These are phyloP conservation scores for Passer domesticus DNA, from an alignment of 2,113 vertebrate genomes.

Conservation along the genomic window DNA sequence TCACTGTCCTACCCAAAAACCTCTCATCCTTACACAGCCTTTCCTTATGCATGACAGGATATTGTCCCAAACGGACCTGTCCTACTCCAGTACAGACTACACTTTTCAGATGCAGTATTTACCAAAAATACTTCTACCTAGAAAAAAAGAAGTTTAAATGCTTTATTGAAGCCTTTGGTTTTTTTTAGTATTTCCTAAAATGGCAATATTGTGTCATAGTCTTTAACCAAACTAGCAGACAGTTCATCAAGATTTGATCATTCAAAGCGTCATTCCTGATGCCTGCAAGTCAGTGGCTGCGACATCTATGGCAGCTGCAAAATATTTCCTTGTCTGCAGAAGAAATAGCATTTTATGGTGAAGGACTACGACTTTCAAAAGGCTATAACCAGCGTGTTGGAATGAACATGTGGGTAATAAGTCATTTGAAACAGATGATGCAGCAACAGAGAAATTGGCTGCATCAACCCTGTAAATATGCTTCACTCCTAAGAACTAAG, in stretches of 20 bases:
- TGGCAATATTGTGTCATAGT: neutral
- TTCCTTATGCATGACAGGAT: neutral
- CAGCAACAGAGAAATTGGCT: neutral
- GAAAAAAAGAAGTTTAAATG: neutral
- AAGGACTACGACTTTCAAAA: neutral
- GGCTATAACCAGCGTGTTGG: neutral
- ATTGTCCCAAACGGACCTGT: neutral
- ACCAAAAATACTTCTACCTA: neutral
- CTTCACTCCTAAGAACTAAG: neutral
- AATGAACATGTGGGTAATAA: neutral
- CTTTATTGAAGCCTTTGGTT: neutral
- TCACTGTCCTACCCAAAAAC: neutral
- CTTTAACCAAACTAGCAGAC: neutral
- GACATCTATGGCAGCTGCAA: neutral
- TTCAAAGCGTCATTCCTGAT: neutral
- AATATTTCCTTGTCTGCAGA: neutral
- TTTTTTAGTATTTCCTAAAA: neutral
- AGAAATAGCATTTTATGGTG: neutral
- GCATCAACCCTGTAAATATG: neutral
- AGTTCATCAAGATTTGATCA: neutral
- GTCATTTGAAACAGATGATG: conserved; percentile 28
- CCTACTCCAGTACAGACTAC: neutral
- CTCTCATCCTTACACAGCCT: neutral
- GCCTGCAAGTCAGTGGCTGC: neutral
- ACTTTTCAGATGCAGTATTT: neutral